Evolutionary conservation across 2,797 vertebrate genomes (phyloP).

Genomic region (Sebastes goodei): DNA sequence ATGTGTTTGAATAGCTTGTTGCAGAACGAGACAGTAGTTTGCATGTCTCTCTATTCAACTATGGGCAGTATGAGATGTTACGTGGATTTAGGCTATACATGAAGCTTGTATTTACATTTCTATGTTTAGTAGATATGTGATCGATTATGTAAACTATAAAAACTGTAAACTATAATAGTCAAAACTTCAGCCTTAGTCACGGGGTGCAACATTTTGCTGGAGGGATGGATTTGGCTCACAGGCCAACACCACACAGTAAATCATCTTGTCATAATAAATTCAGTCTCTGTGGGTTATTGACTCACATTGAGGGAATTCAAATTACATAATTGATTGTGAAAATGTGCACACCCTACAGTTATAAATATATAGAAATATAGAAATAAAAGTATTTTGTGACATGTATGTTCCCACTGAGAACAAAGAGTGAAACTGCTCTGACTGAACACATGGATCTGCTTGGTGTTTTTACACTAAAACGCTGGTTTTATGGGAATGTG

Average conservation of each 20-base stretch:
- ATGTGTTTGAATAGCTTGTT: neutral
- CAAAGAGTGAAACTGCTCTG: conserved; percentile 7
- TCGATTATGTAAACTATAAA: neutral
- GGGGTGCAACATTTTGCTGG: neutral
- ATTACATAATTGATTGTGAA: neutral
- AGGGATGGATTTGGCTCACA: neutral
- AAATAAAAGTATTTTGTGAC: neutral
- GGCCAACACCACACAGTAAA: neutral
- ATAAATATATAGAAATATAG: neutral
- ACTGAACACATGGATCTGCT: conserved; percentile 38
- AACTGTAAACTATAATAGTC: neutral
- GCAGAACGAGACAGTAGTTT: neutral
- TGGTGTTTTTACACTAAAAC: conserved; percentile 25
- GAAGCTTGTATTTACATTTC: neutral
- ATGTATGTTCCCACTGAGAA: neutral
- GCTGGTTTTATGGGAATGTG: conserved; percentile 47
- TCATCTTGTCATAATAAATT: neutral
- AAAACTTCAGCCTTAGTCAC: neutral
- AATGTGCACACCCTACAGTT: neutral
- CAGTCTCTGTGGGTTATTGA: neutral
- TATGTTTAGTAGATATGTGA: neutral
- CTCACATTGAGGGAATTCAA: neutral
- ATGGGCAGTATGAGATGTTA: neutral
- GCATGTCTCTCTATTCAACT: neutral
- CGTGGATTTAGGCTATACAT: neutral